Evolutionary conservation across 2,113 vertebrate genomes (phyloP), one percentile per base, ranked within the genome.

Genomic region (Trematomus loennbergii): DNA sequence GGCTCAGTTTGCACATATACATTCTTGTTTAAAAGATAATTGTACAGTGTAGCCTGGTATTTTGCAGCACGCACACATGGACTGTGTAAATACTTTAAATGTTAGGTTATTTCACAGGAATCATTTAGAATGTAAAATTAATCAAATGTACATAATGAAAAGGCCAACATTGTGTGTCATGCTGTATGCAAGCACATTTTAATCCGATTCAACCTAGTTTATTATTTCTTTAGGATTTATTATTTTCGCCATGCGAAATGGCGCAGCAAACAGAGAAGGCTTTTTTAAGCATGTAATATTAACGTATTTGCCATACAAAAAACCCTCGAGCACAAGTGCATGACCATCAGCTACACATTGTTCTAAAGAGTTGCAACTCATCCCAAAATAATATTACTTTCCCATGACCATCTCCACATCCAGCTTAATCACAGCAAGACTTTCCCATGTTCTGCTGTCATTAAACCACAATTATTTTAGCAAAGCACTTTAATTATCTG

Each of bases 401-500:
- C 36, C 54, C 16, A 25, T 25, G 25, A 79, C 12, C 65, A 54
- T 53, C 25, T 62, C 49, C 49, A 61, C 43, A 58, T 70, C 16
- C 2, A 50, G 61, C n/a, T 49, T n/a, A 66, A 20, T 59, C 25
- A 76, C 64, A 86, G 65, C 65, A 82, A 66, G 76, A 73, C 67
- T 72, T 20, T 22, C 29, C 17, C 79, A 16, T 62, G 25, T 70
- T 59, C 43, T 9, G 10, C 25, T 22, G 48, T 64, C 55, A 81
- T 36, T 13, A 75, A 48, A 45, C 52, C 13, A 6, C 54, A 66
- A 12, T 55, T 82, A 22, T 60, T 57, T 55, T 55, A 81, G 61
- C 82, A 1, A 82, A 75, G 9, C 90, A 93, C 85, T 90, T 93
- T 91, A 91, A 82, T 80, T 12, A 74, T 75, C 78, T 77, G 68